These are phyloP conservation scores for Coelinius sp. DNA, from an alignment of 2,888 invertebrate species.

Conservation along the genomic window DNA sequence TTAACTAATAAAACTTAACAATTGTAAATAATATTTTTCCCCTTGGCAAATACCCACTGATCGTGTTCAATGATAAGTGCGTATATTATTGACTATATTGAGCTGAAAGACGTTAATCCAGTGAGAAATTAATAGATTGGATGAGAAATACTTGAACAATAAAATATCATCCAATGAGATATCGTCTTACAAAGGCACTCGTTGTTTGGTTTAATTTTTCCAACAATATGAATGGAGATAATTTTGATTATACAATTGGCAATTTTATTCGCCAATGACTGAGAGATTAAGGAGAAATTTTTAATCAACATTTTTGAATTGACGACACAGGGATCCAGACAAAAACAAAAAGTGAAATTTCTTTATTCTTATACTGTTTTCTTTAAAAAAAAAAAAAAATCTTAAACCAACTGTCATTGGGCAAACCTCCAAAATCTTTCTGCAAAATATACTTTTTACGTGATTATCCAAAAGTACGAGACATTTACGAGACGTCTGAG, in stretches of 20 bases:
- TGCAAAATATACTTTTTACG: background rate
- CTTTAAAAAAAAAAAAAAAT: background rate
- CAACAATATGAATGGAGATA: background rate
- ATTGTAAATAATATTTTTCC: constrained; percentile 7
- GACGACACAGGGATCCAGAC: background rate
- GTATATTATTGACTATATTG: background rate
- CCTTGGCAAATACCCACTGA: background rate
- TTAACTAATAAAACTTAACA: constrained; percentile 12
- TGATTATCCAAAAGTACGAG: constrained; percentile 1
- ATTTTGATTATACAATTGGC: constrained; percentile 1
- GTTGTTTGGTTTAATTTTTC: background rate
- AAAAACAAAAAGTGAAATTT: background rate
- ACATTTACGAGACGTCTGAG: constrained; percentile 17
- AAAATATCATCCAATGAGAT: background rate
- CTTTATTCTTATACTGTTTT: background rate
- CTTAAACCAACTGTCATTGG: background rate
- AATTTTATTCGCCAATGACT: background rate
- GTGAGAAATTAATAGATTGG: background rate
- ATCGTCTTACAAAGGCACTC: background rate
- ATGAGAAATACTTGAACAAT: background rate
- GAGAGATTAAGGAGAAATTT: background rate
- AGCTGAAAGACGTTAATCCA: background rate
- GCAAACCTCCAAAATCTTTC: background rate
- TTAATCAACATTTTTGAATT: background rate
- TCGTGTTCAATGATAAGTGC: background rate